These are phyloP conservation scores for Bicyclus anynana DNA, from an alignment of 1,140 invertebrate genomes.

Conservation along the genomic window DNA sequence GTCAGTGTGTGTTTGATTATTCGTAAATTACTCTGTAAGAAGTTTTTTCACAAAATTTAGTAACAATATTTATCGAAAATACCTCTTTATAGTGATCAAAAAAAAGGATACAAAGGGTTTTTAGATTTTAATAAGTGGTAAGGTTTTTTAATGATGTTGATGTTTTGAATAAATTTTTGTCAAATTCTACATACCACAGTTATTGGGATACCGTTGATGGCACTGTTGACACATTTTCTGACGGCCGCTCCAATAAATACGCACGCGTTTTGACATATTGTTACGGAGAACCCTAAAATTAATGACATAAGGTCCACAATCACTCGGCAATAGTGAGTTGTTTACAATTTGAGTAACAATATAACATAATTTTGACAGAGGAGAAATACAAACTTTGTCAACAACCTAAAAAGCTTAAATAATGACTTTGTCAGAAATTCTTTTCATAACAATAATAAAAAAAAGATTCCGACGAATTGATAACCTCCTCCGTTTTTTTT, in stretches of 20 bases:
- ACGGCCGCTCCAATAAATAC: not conserved
- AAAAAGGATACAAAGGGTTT: conserved; percentile 66
- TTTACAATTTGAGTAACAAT: too few species aligned
- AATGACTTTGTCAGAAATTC: too few species aligned
- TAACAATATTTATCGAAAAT: conserved; percentile 61
- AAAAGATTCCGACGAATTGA: too few species aligned
- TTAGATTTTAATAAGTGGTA: conserved; percentile 72
- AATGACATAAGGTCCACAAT: too few species aligned
- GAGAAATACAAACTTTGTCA: too few species aligned
- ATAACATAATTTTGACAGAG: too few species aligned
- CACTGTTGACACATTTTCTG: conserved; percentile 1
- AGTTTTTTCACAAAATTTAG: conserved; percentile 49
- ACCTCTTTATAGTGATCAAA: conserved; percentile 72
- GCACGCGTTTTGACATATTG: not conserved
- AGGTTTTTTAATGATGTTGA: conserved; percentile 71
- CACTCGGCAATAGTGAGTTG: too few species aligned
- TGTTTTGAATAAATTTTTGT: conserved; percentile 69
- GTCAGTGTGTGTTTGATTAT: conserved; percentile 28
- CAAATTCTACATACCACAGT: conserved; percentile 68
- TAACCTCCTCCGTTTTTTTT: too few species aligned
- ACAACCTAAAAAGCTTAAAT: too few species aligned
- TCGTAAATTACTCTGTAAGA: conserved; percentile 32
- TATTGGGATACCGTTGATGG: conserved; percentile 16
- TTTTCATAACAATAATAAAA: too few species aligned
- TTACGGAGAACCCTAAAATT: too few species aligned